phyloP scores from a whole-genome alignment of 1,140 invertebrate species.

The Zophobas morio region DNA sequence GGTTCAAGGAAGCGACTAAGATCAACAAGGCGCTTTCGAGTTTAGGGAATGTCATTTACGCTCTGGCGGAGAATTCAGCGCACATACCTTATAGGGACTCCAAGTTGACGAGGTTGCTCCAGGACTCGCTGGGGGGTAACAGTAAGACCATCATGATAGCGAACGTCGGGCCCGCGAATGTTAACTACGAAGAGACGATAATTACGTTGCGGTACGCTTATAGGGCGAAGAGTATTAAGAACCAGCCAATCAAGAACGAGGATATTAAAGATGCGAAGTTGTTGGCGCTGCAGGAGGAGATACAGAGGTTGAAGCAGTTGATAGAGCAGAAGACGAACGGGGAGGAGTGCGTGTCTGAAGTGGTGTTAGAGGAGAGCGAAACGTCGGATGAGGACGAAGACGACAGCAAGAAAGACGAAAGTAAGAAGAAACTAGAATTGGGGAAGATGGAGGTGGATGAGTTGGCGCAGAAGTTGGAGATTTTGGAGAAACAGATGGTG shows the following conservation, averaged over 20 bases:
- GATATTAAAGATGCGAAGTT: constrained; percentile 78
- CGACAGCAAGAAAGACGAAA: constrained; percentile 61
- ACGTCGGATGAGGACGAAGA: constrained; percentile 58
- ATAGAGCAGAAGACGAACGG: constrained; percentile 64
- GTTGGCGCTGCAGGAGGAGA: constrained; percentile 64
- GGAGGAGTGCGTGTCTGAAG: constrained; percentile 8
- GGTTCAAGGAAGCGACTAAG: constrained; percentile 95
- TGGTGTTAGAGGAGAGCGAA: constrained; percentile 54
- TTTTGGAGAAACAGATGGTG: constrained; percentile 89
- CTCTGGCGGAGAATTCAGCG: constrained; percentile 89
- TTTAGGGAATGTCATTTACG: constrained; percentile 94
- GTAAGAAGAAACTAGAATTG: constrained; percentile 62
- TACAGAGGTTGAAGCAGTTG: constrained; percentile 63
- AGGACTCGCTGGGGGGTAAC: constrained; percentile 96
- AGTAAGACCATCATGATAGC: constrained; percentile 98
- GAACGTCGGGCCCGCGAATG: constrained; percentile 95
- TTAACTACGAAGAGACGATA: constrained; percentile 96
- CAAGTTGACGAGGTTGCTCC: constrained; percentile 92
- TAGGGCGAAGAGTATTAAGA: constrained; percentile 94
- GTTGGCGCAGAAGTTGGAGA: constrained; percentile 73
- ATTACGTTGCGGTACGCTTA: constrained; percentile 94
- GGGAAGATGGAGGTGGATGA: constrained; percentile 66
- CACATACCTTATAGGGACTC: constrained; percentile 96
- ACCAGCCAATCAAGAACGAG: constrained; percentile 95
- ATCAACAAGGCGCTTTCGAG: constrained; percentile 96